phyloP scores from a whole-genome alignment of 2,888 invertebrate genomes.

The Ligdia adustata region DNA sequence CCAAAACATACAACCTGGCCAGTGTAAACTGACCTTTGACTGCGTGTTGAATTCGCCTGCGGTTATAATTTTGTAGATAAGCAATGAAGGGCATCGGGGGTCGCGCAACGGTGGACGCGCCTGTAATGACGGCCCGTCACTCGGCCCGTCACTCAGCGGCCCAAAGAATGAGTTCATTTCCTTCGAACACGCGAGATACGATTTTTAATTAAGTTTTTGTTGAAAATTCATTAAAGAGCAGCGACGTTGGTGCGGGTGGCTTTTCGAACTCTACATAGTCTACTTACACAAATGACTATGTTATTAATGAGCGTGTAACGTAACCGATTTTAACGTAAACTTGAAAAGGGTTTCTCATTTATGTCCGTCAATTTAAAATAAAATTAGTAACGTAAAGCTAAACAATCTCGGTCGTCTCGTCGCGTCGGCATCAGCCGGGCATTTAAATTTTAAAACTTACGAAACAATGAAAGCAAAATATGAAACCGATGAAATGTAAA shows the following conservation, averaged over 20 bases:
- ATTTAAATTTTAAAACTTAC: conserved; percentile 53
- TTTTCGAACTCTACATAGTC: conserved; percentile 57
- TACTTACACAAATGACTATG: conserved; percentile 74
- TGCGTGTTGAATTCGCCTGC: conserved; percentile 50
- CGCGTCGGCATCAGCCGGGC: conserved; percentile 24
- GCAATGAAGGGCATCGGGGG: conserved; percentile 52
- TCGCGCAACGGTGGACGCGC: conserved; percentile 59
- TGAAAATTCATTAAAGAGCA: conserved; percentile 80
- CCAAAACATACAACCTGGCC: conserved; percentile 67
- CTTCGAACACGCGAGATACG: conserved; percentile 81
- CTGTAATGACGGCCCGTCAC: conserved; percentile 76
- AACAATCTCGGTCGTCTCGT: conserved; percentile 30
- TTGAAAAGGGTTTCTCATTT: conserved; percentile 57
- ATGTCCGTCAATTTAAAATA: conserved; percentile 57
- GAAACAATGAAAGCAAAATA: conserved; percentile 48
- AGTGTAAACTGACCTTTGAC: conserved; percentile 59
- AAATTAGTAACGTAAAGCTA: conserved; percentile 43
- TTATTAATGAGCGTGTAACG: conserved; percentile 72
- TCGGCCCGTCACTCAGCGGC: conserved; percentile 76
- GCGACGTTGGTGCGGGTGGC: conserved; percentile 63
- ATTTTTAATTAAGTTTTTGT: conserved; percentile 84
- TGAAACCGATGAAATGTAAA: conserved; percentile 64
- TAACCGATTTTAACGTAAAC: conserved; percentile 43
- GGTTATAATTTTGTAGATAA: conserved; percentile 52
- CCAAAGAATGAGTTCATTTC: conserved; percentile 83